phyloP scores from a whole-genome alignment of 2,797 vertebrate genomes.

The Hyperoplus lanceolatus region DNA sequence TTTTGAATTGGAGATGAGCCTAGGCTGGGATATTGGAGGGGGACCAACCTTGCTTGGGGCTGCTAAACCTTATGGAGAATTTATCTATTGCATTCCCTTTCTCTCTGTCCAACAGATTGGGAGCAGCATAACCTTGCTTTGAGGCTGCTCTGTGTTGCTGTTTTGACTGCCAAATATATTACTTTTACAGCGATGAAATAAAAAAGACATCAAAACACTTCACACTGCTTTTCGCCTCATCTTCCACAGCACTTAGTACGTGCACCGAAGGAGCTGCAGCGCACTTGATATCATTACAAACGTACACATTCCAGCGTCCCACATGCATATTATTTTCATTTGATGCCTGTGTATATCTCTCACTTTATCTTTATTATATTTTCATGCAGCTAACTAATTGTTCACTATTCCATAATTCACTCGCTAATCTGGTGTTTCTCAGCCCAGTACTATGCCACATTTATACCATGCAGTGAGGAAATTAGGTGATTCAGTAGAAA shows the following conservation, averaged over 20 bases:
- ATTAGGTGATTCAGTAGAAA: not conserved
- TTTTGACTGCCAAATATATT: slow-evolving; percentile 80
- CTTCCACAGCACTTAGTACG: slow-evolving; percentile 30
- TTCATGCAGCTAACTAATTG: slow-evolving; percentile 11
- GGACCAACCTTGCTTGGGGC: slow-evolving; percentile 81
- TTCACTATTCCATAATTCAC: slow-evolving; percentile 7
- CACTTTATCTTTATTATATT: slow-evolving; percentile 11
- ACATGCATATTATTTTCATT: slow-evolving; percentile 43
- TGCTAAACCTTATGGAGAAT: slow-evolving; percentile 83
- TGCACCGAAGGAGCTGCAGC: slow-evolving; percentile 28
- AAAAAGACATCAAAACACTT: slow-evolving; percentile 77
- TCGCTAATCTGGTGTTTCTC: slow-evolving; percentile 17
- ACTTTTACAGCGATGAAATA: slow-evolving; percentile 72
- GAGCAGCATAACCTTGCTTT: slow-evolving; percentile 81
- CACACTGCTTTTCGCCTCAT: slow-evolving; percentile 58
- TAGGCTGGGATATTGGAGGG: slow-evolving; percentile 78
- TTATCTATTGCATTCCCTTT: slow-evolving; percentile 76
- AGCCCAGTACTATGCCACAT: not conserved
- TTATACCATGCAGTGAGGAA: slow-evolving; percentile 6
- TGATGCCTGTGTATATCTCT: slow-evolving; percentile 24
- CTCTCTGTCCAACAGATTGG: slow-evolving; percentile 81
- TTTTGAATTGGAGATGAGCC: slow-evolving; percentile 86
- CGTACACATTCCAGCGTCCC: slow-evolving; percentile 34
- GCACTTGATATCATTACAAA: slow-evolving; percentile 43
- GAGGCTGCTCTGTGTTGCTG: slow-evolving; percentile 71